Percentiles rank a stretch among this genome's conserved stretches.
Conservation (phyloP, 2,113 vertebrate species). For the Dipodomys ordii region DNA sequence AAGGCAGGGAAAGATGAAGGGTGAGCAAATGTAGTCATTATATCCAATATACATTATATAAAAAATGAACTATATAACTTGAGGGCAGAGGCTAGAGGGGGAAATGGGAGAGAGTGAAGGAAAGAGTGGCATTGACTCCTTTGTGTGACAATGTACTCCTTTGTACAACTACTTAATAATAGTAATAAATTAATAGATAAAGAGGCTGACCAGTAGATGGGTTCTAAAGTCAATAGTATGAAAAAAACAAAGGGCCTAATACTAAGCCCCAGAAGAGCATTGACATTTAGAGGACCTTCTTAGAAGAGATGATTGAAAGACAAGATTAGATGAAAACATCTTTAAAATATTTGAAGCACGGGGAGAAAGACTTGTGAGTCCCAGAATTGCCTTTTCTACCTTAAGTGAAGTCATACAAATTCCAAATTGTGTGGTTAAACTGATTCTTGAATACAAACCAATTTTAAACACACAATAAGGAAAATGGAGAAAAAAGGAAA, state of each 20-base stretch:
- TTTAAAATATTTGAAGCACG: slow-evolving; percentile 15
- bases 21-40: too few relatives aligned
- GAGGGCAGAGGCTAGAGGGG: too few relatives aligned
- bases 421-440: slow-evolving; percentile 72
- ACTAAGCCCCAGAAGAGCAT: not conserved
- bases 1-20: too few relatives aligned
- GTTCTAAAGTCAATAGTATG: not conserved
- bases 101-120: too few relatives aligned
- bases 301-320: slow-evolving; percentile 43
- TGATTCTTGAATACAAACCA: slow-evolving; percentile 67
- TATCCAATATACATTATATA: too few relatives aligned
- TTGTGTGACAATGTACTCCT: too few relatives aligned
- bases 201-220: not conserved
- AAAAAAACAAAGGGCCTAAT: not conserved
- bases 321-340: slow-evolving; percentile 47
- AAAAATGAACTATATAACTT: too few relatives aligned
- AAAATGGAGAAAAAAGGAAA: slow-evolving; percentile 65
- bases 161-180: too few relatives aligned
- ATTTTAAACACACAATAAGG: slow-evolving; percentile 63
- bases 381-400: slow-evolving; percentile 22
- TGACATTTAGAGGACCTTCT: not conserved
- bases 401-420: slow-evolving; percentile 71
- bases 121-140: too few relatives aligned
- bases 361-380: slow-evolving; percentile 5
- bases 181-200: not conserved